These are phyloP conservation scores for Tragelaphus eurycerus DNA, from an alignment of 2,797 vertebrate species.

Conservation along the genomic window DNA sequence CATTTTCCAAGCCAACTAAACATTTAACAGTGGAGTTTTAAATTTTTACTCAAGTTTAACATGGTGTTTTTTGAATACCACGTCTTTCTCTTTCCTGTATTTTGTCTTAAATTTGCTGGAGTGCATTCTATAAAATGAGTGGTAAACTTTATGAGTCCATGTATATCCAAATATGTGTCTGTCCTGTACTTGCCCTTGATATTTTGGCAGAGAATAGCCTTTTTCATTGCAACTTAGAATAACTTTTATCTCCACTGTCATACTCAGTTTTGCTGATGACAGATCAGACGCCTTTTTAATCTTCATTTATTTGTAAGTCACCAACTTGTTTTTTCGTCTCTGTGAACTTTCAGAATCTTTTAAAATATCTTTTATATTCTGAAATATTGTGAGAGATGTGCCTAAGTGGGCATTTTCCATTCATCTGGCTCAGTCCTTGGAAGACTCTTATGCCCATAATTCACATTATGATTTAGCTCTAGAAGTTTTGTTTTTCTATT, in stretches of 20 bases:
- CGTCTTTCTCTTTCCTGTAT: neutral
- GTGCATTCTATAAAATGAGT: neutral
- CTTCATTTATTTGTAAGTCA: neutral
- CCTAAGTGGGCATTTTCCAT: neutral
- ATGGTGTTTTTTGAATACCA: neutral
- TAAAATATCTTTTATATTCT: neutral
- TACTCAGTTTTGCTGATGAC: conserved; percentile 6
- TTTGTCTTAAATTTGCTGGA: neutral
- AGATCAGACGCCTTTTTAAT: neutral
- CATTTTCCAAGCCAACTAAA: neutral
- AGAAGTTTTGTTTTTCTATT: neutral
- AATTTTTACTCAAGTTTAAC: neutral
- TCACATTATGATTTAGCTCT: neutral
- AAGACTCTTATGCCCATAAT: neutral
- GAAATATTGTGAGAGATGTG: neutral
- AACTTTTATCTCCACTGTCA: neutral
- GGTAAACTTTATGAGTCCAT: neutral
- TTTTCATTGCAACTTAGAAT: conserved; percentile 48
- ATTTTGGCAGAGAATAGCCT: neutral
- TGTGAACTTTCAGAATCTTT: neutral
- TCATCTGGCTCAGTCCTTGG: neutral
- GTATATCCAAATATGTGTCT: neutral
- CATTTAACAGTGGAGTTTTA: neutral
- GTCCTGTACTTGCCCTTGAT: neutral
- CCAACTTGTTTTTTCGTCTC: neutral